These are phyloP conservation scores for Hassar affinis DNA, from an alignment of 2,113 vertebrate species.

Conservation along the genomic window DNA sequence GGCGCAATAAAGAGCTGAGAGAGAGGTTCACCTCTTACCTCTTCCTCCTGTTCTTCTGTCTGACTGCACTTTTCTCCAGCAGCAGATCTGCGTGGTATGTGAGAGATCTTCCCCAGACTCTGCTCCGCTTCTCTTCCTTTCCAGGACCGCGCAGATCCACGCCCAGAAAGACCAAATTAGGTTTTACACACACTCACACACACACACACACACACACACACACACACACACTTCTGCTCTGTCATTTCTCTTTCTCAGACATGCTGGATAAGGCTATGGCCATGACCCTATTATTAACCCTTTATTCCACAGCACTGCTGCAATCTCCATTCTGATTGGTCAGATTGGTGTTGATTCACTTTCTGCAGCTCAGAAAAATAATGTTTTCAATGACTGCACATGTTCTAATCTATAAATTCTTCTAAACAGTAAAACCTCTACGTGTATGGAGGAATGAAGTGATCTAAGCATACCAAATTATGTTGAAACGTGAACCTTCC, in stretches of 20 bases:
- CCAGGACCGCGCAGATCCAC: constrained; percentile 44
- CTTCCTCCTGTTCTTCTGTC: no score
- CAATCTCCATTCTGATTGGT: neutral
- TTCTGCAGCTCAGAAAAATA: neutral
- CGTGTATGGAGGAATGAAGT: no score
- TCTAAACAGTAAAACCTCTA: no score
- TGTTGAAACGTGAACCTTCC: no score
- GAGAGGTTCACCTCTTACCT: constrained; percentile 7
- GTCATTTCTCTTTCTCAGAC: neutral
- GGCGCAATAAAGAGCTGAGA: neutral
- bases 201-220: constrained; percentile 9
- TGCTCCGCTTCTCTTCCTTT: constrained; percentile 41
- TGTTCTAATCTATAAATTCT: neutral
- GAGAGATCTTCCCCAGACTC: constrained; percentile 8
- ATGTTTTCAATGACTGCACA: no score
- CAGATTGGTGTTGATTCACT: neutral
- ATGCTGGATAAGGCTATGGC: neutral
- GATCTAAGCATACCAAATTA: no score
- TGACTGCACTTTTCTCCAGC: neutral
- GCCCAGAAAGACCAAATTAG: constrained; percentile 65
- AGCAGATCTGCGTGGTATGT: neutral
- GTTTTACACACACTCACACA: constrained; percentile 19
- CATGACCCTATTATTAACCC: neutral
- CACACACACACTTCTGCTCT: neutral
- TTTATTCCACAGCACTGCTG: neutral